These are phyloP conservation scores for Brachirus orientalis DNA, from an alignment of 2,113 vertebrate species.

Conservation along the genomic window DNA sequence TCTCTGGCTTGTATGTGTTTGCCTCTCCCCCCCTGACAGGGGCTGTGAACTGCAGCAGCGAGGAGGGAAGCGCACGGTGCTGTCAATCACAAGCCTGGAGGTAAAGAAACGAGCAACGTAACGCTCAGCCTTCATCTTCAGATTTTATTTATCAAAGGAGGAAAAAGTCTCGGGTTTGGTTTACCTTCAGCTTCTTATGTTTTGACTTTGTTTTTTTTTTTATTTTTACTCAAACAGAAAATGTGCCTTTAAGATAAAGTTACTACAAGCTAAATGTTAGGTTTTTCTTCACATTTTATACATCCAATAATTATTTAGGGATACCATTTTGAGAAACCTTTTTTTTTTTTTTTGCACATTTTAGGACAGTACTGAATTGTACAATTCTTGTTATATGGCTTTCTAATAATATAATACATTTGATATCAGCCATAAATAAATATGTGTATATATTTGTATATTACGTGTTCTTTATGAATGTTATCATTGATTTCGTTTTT, in stretches of 20 bases:
- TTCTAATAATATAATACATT: constrained; percentile 16
- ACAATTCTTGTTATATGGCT: constrained; percentile 2
- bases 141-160: constrained; percentile 60
- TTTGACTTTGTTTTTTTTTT: constrained; percentile 11
- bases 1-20: constrained; percentile 73
- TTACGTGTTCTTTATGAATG: neutral
- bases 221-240: constrained; percentile 43
- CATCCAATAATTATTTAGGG: constrained; percentile 5
- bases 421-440: constrained; percentile 8
- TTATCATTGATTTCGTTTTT: constrained; percentile 20
- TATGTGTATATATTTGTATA: constrained; percentile 31
- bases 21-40: constrained; percentile 69
- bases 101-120: constrained; percentile 58
- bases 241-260: constrained; percentile 42
- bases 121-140: constrained; percentile 67
- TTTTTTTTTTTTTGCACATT: constrained; percentile 10
- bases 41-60: constrained; percentile 68
- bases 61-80: constrained; percentile 76
- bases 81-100: constrained; percentile 73
- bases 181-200: constrained; percentile 44
- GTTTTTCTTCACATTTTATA: constrained; percentile 19
- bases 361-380: constrained; percentile 12
- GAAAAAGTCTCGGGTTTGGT: constrained; percentile 44
- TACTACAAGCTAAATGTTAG: constrained; percentile 25
- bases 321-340: neutral